These are phyloP conservation scores for Panthera tigris DNA, from an alignment of 2,113 vertebrate species.

Conservation along the genomic window DNA sequence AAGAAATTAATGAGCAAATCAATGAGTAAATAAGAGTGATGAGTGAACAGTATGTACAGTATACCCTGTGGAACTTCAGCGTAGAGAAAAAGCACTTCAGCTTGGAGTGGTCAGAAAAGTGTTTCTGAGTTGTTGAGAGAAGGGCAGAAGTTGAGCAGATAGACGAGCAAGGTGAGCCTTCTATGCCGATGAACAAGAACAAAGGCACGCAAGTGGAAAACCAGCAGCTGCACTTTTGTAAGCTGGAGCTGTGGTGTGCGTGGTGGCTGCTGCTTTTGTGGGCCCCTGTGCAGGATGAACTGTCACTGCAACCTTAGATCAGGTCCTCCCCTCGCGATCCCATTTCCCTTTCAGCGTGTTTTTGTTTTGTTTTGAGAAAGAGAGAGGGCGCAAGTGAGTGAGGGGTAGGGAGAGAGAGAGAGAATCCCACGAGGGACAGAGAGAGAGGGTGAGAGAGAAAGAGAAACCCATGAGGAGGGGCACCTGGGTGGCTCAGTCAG, in stretches of 20 bases:
- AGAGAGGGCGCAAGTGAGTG: no score
- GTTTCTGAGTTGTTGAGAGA: not conserved
- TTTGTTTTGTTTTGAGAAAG: no score
- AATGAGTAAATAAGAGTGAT: not conserved
- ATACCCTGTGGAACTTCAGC: not conserved
- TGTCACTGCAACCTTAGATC: not conserved
- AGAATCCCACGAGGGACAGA: no score
- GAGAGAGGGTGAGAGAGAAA: no score
- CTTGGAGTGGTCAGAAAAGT: not conserved
- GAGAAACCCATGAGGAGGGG: no score
- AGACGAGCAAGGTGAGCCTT: no score
- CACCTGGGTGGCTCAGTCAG: no score
- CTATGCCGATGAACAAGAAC: not conserved
- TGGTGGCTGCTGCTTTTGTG: not conserved
- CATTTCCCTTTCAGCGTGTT: not conserved
- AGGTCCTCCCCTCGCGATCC: not conserved
- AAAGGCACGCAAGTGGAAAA: not conserved
- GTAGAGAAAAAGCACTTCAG: not conserved
- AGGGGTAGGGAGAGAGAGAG: no score
- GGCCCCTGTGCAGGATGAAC: not conserved
- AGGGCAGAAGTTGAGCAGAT: not conserved
- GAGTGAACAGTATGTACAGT: not conserved
- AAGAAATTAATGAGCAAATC: conserved; percentile 3
- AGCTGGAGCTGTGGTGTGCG: not conserved
- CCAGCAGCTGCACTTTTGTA: no score